These are phyloP conservation scores for Lochmaea crataegi DNA, from an alignment of 2,888 invertebrate species.

Conservation along the genomic window DNA sequence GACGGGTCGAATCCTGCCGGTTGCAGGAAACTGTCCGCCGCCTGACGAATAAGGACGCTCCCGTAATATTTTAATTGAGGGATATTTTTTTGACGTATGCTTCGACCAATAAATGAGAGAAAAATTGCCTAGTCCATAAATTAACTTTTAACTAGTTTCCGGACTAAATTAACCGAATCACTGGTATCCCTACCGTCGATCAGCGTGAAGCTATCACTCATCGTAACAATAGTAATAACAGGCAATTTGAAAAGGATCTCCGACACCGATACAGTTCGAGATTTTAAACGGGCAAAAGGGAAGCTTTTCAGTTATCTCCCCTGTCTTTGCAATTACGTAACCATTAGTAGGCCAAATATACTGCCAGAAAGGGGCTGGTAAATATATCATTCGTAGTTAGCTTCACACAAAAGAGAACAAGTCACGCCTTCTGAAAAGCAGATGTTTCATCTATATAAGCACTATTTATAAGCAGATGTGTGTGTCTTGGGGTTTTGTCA, in stretches of 20 bases:
- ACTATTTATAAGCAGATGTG: slow-evolving; percentile 37
- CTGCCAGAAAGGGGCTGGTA: slow-evolving; percentile 46
- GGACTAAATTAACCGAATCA: slow-evolving; percentile 8
- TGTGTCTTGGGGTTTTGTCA: slow-evolving; percentile 29
- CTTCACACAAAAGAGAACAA: slow-evolving; percentile 38
- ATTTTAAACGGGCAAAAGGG: slow-evolving; percentile 28
- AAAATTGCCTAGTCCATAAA: background rate
- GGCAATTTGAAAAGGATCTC: slow-evolving; percentile 40
- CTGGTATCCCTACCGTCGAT: slow-evolving; percentile 2
- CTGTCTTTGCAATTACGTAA: slow-evolving; percentile 51
- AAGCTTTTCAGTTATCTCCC: slow-evolving; percentile 37
- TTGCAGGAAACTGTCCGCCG: too few species aligned
- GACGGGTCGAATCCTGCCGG: too few species aligned
- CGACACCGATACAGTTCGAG: slow-evolving; percentile 42
- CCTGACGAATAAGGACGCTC: too few species aligned
- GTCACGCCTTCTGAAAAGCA: slow-evolving; percentile 52
- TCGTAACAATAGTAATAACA: slow-evolving; percentile 31
- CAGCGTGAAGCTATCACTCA: slow-evolving; percentile 18
- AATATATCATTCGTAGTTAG: slow-evolving; percentile 25
- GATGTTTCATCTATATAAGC: slow-evolving; percentile 44
- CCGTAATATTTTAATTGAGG: too few species aligned
- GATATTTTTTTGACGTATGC: too few species aligned
- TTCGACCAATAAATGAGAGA: background rate
- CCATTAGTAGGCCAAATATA: slow-evolving; percentile 52
- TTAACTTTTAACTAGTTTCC: background rate